phyloP scores from a whole-genome alignment of 2,888 invertebrate species.

The Drosophila falleni region DNA sequence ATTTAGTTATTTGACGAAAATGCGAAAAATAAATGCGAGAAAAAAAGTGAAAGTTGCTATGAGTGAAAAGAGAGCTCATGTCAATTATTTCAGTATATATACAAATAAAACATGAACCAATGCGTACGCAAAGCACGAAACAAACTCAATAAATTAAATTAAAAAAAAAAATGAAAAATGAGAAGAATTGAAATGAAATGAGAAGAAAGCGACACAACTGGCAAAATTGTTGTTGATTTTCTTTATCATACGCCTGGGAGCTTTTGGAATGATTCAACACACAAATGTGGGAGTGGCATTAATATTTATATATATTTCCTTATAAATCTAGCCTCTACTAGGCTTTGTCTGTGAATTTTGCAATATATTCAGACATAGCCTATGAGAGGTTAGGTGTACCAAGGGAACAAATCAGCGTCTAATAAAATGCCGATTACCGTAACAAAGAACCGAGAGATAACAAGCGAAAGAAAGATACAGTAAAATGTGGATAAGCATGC shows the following conservation, averaged over 20 bases:
- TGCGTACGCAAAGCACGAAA: constrained; percentile 64
- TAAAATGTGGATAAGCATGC: constrained; percentile 48
- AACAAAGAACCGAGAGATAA: constrained; percentile 6
- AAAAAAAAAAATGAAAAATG: constrained; percentile 50
- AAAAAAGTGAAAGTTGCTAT: constrained; percentile 73
- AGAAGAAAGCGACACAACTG: constrained; percentile 66
- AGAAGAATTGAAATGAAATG: constrained; percentile 67
- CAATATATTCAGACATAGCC: constrained; percentile 87
- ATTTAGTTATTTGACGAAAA: constrained; percentile 65
- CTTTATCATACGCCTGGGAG: constrained; percentile 11
- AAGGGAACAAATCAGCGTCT: constrained; percentile 71
- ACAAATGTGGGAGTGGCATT: constrained; percentile 22
- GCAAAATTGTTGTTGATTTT: constrained; percentile 23
- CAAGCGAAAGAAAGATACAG: constrained; percentile 13
- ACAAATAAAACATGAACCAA: constrained; percentile 42
- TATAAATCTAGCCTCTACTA: constrained; percentile 88
- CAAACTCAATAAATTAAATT: constrained; percentile 68
- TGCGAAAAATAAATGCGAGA: constrained; percentile 46
- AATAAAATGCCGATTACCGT: constrained; percentile 39
- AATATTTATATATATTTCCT: constrained; percentile 45
- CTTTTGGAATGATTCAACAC: constrained; percentile 1
- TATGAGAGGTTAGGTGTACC: constrained; percentile 88
- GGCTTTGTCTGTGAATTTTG: constrained; percentile 87
- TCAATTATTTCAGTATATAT: constrained; percentile 30
- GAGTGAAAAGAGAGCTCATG: constrained; percentile 64